Percentiles rank a stretch among this genome's conserved stretches.
Evolutionary conservation across 92 coral and sea anemone genomes (phyloP).

Genomic region (Epizoanthus ramosus): DNA sequence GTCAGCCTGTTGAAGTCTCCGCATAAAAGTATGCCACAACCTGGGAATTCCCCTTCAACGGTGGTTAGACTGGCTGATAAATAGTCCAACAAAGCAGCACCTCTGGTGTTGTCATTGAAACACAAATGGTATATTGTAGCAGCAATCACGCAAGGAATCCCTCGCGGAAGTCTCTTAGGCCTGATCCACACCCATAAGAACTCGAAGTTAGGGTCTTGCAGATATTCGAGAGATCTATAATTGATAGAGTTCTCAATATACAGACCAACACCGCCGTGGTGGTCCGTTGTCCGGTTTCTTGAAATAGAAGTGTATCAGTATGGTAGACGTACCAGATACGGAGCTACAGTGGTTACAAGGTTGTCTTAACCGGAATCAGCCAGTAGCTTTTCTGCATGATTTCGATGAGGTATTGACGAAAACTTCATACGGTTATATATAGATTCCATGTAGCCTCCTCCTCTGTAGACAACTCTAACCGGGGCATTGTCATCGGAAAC

Average conservation of each 20-base stretch:
- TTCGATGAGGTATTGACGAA: too few species aligned
- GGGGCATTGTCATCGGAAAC: too few species aligned
- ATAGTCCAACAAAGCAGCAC: slow-evolving; percentile 27
- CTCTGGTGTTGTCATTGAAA: slow-evolving; percentile 31
- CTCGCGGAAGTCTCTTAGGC: slow-evolving; percentile 43
- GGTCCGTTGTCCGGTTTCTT: slow-evolving; percentile 43
- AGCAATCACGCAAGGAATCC: slow-evolving; percentile 49
- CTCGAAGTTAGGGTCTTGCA: slow-evolving; percentile 38
- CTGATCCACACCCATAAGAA: slow-evolving; percentile 49
- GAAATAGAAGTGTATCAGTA: slow-evolving; percentile 47
- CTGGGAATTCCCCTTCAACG: slow-evolving; percentile 50
- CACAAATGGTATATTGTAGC: slow-evolving; percentile 34
- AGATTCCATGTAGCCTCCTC: too few species aligned
- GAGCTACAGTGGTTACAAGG: too few species aligned
- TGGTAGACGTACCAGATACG: too few species aligned
- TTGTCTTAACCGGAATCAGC: too few species aligned
- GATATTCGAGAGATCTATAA: slow-evolving; percentile 35
- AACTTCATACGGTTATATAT: too few species aligned
- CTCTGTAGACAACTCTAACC: too few species aligned
- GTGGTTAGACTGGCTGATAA: slow-evolving; percentile 11
- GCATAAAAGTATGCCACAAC: slow-evolving; percentile 36
- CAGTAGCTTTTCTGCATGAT: too few species aligned
- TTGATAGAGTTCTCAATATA: slow-evolving; percentile 43
- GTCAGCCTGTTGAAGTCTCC: slow-evolving; percentile 37
- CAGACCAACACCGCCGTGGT: slow-evolving; percentile 60